Evolutionary conservation across 2,113 vertebrate species (phyloP), one percentile per base, ranked within the genome.

Genomic region (Gambusia holbrooki): DNA sequence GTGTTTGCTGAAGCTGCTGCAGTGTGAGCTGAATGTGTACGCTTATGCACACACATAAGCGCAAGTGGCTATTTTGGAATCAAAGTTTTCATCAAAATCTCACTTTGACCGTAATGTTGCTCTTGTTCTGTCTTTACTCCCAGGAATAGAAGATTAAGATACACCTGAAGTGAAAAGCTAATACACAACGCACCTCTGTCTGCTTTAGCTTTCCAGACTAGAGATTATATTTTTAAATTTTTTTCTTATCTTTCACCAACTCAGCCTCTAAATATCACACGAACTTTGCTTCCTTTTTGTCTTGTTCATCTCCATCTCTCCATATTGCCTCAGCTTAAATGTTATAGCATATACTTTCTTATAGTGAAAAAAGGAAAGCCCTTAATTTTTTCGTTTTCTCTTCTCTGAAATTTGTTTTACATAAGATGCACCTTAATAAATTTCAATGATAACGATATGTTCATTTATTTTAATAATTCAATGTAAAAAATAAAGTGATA

Each of bases 161-260:
- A n/a, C 8, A 58, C 3, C 51, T 58, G 51, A 58, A n/a, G 22
- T 58, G 51, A 65, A 22, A 63, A 29, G 73, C 64, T 74, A 45
- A 19, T 42, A 84, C 74, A 65, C 82, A 75, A 42, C 45, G 12
- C 19, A 33, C 54, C 51, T 45, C 40, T 61, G 2, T 82, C 40
- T 71, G 51, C 33, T 79, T 54, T 79, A 77, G 74, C 79, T 74
- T 84, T 75, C 32, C 66, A 48, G 84, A 85, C 83, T 81, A 81
- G 83, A 88, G 84, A 85, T 74, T 73, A 80, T 76, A 80, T 76
- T 72, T 88, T 82, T 85, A 77, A 74, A n/a, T 70, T 45, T 66
- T 62, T 70, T 66, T 60, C 64, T 73, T 72, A 37, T 76, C 61
- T 51, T 66, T 70, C 66, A 30, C 62, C 28, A 66, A 35, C 45